A percentile compares a stretch with the other conserved stretches of the same genome.
phyloP scores from a whole-genome alignment of 37 sponge, comb jelly and placozoan genomes.

The Spongia lamella region DNA sequence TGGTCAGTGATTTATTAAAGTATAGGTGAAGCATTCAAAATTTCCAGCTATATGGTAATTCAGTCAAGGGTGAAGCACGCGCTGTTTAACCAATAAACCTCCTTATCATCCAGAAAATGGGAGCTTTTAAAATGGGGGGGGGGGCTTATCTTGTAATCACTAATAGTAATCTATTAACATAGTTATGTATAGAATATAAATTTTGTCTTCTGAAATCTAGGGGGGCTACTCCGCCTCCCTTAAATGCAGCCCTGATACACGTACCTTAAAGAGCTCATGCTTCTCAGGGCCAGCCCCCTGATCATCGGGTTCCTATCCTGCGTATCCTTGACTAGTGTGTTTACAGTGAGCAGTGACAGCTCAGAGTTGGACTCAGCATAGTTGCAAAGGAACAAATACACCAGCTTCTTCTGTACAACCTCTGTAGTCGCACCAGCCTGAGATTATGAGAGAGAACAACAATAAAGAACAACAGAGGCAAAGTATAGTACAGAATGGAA shows the following conservation, averaged over 20 bases:
- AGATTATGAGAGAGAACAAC: no score
- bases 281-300: constrained; percentile 88
- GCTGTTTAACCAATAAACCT: no score
- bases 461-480: no score
- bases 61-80: no score
- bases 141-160: no score
- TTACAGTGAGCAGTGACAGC: constrained; percentile 82
- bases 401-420: constrained; percentile 93
- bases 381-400: constrained; percentile 89
- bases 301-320: constrained; percentile 85
- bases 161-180: neutral
- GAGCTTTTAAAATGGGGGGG: no score
- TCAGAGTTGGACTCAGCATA: constrained; percentile 90
- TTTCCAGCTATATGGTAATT: no score
- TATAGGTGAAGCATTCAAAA: no score
- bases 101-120: no score
- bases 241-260: neutral
- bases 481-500: no score
- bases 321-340: constrained; percentile 88
- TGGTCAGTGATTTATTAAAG: no score
- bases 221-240: neutral
- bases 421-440: constrained; percentile 86
- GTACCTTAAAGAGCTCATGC: constrained; percentile 91
- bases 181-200: no score
- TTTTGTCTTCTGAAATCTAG: neutral